Conservation (phyloP, 30 jellyfish, hydroid and myxozoan genomes). For the Chironex yamaguchii region DNA sequence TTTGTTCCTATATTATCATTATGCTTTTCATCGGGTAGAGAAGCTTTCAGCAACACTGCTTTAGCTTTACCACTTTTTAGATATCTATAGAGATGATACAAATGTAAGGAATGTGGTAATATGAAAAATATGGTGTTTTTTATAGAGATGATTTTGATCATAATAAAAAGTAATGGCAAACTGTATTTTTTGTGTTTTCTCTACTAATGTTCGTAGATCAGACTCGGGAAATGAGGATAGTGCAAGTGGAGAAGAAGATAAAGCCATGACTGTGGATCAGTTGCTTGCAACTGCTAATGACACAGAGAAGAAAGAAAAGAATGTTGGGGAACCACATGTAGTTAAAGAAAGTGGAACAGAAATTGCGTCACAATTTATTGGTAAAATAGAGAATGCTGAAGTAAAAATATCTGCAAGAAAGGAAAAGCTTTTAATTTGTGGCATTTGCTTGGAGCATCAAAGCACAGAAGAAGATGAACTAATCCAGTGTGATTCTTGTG, state of each 20-base stretch:
- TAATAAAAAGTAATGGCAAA: background rate
- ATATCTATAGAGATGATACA: too few relatives aligned
- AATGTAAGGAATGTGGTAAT: too few relatives aligned
- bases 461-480: slow-evolving; percentile 93
- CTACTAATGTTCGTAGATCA: background rate
- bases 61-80: too few relatives aligned
- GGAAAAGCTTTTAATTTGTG: slow-evolving; percentile 74
- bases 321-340: background rate
- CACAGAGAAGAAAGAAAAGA: background rate
- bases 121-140: too few relatives aligned
- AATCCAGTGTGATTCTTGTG: slow-evolving; percentile 91
- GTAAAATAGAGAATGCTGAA: background rate
- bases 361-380: background rate
- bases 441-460: slow-evolving; percentile 84
- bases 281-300: too few relatives aligned
- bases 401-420: slow-evolving; percentile 8
- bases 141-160: too few relatives aligned
- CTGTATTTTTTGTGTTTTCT: background rate
- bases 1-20: too few relatives aligned
- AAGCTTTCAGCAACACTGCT: too few relatives aligned
- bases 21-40: too few relatives aligned
- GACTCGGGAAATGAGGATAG: background rate
- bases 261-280: too few relatives aligned
- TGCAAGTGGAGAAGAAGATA: slow-evolving; percentile 34
- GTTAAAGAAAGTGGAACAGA: background rate